phyloP scores from a whole-genome alignment of 1,140 invertebrate genomes.

The Brevipalpus yothersi region DNA sequence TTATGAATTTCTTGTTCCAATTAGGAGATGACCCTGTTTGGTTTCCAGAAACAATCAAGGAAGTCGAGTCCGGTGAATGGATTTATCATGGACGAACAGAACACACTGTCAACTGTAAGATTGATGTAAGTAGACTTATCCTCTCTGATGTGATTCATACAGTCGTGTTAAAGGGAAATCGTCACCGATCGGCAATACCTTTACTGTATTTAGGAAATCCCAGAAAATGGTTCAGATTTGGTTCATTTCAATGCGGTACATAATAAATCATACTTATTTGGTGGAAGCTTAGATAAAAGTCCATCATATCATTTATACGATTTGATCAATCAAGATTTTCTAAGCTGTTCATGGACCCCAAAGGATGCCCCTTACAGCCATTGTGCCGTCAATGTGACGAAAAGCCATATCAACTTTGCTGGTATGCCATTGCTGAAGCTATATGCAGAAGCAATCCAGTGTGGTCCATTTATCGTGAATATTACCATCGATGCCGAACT shows the following conservation, averaged over 20 bases:
- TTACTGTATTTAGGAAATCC: conserved; percentile 40
- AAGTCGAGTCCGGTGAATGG: conserved; percentile 31
- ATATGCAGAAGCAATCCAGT: conserved; percentile 15
- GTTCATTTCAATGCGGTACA: conserved; percentile 53
- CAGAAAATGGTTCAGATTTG: conserved; percentile 68
- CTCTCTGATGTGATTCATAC: background rate
- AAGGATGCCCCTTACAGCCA: background rate
- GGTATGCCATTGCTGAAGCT: background rate
- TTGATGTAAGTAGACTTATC: conserved; percentile 14
- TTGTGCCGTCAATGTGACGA: background rate
- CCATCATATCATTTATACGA: background rate
- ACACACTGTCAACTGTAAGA: conserved; percentile 35
- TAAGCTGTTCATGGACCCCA: background rate
- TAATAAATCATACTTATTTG: conserved; percentile 29
- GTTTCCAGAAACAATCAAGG: conserved; percentile 29
- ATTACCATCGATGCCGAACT: conserved; percentile 27
- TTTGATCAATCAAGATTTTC: background rate
- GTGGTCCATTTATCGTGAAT: conserved; percentile 27
- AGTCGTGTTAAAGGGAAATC: too few species aligned
- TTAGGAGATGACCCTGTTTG: conserved; percentile 33
- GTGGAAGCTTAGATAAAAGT: conserved; percentile 20
- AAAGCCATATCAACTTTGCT: background rate
- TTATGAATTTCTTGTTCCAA: background rate
- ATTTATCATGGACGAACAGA: conserved; percentile 39
- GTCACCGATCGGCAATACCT: too few species aligned